phyloP scores from a whole-genome alignment of 2,113 vertebrate species.

The Colius striatus region DNA sequence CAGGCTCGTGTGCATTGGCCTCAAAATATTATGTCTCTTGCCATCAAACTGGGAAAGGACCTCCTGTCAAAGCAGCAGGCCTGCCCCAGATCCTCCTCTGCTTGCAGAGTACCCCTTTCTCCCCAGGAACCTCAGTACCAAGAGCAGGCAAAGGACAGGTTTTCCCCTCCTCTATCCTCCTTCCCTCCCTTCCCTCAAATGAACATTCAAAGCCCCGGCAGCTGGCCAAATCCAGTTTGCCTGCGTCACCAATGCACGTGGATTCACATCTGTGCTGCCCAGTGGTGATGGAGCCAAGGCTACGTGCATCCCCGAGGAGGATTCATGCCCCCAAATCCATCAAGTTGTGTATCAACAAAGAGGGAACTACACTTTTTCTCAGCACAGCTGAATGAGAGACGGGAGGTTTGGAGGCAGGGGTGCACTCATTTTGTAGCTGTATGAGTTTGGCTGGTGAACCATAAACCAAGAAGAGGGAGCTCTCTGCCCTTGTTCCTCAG shows the following conservation, averaged over 20 bases:
- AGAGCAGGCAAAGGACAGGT: neutral
- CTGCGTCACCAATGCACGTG: slow-evolving; percentile 41
- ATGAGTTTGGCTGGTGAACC: neutral
- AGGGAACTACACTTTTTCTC: neutral
- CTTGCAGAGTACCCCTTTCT: neutral
- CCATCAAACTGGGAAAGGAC: neutral
- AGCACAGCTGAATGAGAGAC: neutral
- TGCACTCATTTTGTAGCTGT: neutral
- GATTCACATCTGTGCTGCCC: slow-evolving; percentile 63
- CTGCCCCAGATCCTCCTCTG: neutral
- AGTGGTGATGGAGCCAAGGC: slow-evolving; percentile 18
- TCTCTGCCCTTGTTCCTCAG: neutral
- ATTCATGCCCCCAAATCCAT: slow-evolving; percentile 38
- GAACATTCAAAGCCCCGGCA: slow-evolving; percentile 54
- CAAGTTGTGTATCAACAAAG: neutral
- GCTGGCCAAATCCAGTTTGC: slow-evolving; percentile 60
- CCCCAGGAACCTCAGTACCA: neutral
- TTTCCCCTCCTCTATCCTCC: neutral
- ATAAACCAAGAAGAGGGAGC: neutral
- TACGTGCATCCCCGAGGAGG: neutral
- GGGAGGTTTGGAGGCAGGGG: neutral
- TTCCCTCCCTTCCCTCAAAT: neutral
- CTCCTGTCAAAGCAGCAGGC: neutral
- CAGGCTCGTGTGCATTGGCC: neutral
- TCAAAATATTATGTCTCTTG: neutral